Conservation (phyloP, 2,888 invertebrate genomes). For the Calliopum simillimum region DNA sequence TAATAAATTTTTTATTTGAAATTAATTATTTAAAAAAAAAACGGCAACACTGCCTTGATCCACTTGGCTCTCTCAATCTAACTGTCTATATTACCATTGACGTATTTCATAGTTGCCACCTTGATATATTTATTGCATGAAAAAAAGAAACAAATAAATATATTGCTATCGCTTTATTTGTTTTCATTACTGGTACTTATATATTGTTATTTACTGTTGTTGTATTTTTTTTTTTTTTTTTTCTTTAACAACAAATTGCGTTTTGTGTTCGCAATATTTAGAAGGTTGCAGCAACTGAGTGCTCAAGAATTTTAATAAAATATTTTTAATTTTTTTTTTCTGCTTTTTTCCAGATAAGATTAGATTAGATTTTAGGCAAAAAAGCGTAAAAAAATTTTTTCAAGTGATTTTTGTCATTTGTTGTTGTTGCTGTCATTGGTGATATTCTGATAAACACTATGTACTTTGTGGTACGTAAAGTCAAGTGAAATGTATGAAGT, state of each 20-base stretch:
- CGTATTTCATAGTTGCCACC: too few species aligned
- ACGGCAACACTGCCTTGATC: too few species aligned
- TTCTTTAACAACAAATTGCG: constrained; percentile 18
- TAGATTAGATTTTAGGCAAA: background rate
- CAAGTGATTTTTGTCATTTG: background rate
- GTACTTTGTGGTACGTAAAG: too few species aligned
- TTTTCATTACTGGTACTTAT: constrained; percentile 17
- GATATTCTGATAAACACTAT: too few species aligned
- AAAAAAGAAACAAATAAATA: too few species aligned
- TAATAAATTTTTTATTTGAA: too few species aligned
- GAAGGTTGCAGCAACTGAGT: background rate
- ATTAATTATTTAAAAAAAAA: too few species aligned
- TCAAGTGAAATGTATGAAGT: background rate
- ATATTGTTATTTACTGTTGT: constrained; percentile 11
- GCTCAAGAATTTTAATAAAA: too few species aligned
- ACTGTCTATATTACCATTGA: too few species aligned
- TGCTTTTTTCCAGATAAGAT: constrained; percentile 5
- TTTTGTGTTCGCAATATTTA: constrained; percentile 1
- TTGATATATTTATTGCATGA: too few species aligned
- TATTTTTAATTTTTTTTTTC: too few species aligned
- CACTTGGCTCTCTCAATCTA: too few species aligned
- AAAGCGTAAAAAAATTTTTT: background rate
- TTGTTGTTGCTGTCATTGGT: background rate
- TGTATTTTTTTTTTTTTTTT: background rate
- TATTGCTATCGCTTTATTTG: constrained; percentile 18